Evolutionary conservation across 2,888 invertebrate species (phyloP).

Genomic region (Drosophila stalkeri): DNA sequence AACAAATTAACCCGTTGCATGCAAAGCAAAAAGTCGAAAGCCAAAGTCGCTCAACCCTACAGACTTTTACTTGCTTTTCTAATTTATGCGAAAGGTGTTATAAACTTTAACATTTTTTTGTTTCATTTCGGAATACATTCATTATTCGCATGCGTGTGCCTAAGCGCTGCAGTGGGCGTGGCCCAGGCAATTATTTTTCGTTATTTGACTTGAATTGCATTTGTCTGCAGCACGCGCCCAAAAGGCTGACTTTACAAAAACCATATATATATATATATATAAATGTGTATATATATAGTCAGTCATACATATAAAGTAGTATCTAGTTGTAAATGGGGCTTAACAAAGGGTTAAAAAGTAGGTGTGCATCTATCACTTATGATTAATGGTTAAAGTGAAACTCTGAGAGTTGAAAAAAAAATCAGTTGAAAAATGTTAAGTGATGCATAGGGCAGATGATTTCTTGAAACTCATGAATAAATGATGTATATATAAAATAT

Average conservation of each 20-base stretch:
- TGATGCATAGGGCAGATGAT: background rate
- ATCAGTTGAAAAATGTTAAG: background rate
- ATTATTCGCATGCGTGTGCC: slow-evolving; percentile 59
- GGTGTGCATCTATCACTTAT: slow-evolving; percentile 55
- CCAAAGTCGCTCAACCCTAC: slow-evolving; percentile 42
- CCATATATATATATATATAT: background rate
- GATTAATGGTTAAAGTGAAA: slow-evolving; percentile 42
- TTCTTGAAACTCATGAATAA: background rate
- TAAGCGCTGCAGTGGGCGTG: slow-evolving; percentile 60
- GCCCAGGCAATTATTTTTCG: slow-evolving; percentile 55
- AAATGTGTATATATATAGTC: background rate
- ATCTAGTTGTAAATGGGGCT: slow-evolving; percentile 1
- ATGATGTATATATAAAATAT: background rate
- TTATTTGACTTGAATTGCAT: slow-evolving; percentile 47
- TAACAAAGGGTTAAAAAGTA: slow-evolving; percentile 60
- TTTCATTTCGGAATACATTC: slow-evolving; percentile 54
- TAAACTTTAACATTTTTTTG: background rate
- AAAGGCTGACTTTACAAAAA: slow-evolving; percentile 53
- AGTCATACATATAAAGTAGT: background rate
- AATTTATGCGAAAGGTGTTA: slow-evolving; percentile 78
- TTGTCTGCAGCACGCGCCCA: slow-evolving; percentile 68
- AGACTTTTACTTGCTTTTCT: slow-evolving; percentile 49
- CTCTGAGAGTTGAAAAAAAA: background rate
- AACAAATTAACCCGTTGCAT: slow-evolving; percentile 78
- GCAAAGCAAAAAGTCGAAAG: slow-evolving; percentile 31